Conservation (phyloP, 2,113 vertebrate species). For the Apodemus speciosus region DNA sequence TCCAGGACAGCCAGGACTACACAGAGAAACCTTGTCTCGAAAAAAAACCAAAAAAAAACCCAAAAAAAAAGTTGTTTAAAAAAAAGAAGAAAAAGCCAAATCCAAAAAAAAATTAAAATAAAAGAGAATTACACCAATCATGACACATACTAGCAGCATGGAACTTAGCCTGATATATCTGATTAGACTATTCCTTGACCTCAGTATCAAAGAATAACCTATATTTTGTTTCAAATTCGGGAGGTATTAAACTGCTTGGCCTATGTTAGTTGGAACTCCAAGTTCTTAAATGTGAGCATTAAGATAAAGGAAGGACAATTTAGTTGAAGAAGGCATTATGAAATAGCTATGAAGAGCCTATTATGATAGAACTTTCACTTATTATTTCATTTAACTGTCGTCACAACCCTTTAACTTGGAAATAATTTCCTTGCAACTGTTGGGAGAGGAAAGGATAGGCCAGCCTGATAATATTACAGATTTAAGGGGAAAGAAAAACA, state of each 20-base stretch:
- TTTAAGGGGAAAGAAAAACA: slow-evolving; percentile 3
- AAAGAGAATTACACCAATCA: too few relatives aligned
- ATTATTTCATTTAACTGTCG: slow-evolving; percentile 15
- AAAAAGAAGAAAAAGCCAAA: too few relatives aligned
- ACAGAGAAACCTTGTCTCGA: too few relatives aligned
- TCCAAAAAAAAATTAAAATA: neutral
- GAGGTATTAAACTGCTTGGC: neutral
- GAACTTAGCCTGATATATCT: neutral
- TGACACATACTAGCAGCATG: neutral
- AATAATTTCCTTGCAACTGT: slow-evolving; percentile 23
- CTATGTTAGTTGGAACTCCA: neutral
- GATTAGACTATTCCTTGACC: neutral
- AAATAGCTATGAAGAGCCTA: neutral
- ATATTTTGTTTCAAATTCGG: neutral
- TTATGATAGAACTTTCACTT: neutral
- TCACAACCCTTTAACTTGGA: neutral
- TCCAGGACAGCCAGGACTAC: too few relatives aligned
- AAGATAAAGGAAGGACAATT: neutral
- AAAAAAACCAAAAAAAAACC: too few relatives aligned
- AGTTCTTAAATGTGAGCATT: slow-evolving; percentile 12
- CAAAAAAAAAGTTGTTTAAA: too few relatives aligned
- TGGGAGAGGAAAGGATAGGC: neutral
- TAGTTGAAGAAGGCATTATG: neutral
- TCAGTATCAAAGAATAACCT: slow-evolving; percentile 17
- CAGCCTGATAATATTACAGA: neutral